Percentiles rank a stretch among this genome's conserved stretches.
Evolutionary conservation across 2,888 invertebrate genomes (phyloP).

Genomic region (Thelaira solivaga): DNA sequence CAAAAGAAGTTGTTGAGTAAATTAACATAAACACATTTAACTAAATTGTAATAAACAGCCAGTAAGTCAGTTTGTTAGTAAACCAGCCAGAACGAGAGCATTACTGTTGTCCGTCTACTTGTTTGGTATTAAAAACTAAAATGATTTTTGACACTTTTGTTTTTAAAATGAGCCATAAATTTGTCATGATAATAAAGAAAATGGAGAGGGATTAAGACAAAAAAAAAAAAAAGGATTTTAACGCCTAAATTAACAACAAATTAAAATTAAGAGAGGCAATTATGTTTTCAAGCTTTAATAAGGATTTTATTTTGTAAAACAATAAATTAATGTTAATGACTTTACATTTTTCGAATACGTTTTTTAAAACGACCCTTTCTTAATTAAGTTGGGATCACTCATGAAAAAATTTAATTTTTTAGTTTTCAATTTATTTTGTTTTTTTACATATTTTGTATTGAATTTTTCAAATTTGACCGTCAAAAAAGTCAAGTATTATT

Average conservation of each 20-base stretch:
- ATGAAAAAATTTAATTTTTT: too few relatives aligned
- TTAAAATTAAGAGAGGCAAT: constrained; percentile 48
- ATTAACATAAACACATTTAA: constrained; percentile 32
- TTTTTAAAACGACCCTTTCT: too few relatives aligned
- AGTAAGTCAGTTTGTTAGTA: background rate
- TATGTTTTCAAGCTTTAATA: constrained; percentile 27
- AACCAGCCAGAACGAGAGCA: constrained; percentile 8
- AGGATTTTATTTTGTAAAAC: background rate
- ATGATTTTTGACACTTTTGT: constrained; percentile 57
- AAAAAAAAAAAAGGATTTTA: constrained; percentile 39
- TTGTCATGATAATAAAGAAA: constrained; percentile 47
- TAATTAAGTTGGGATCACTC: too few relatives aligned
- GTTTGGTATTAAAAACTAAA: constrained; percentile 13
- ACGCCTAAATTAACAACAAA: constrained; percentile 54
- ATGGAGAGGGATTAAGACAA: constrained; percentile 33
- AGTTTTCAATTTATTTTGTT: too few relatives aligned
- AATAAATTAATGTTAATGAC: constrained; percentile 30
- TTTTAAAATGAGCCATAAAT: constrained; percentile 53
- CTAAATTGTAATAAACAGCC: constrained; percentile 9
- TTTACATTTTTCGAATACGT: too few relatives aligned
- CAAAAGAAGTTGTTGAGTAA: constrained; percentile 17
- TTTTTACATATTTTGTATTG: too few relatives aligned
- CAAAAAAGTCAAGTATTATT: too few relatives aligned
- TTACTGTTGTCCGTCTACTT: constrained; percentile 2
- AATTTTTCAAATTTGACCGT: too few relatives aligned